Evolutionary conservation across 2,888 invertebrate species (phyloP), one percentile per base, ranked within the genome.

Genomic region (Lithophane semibrunnea): DNA sequence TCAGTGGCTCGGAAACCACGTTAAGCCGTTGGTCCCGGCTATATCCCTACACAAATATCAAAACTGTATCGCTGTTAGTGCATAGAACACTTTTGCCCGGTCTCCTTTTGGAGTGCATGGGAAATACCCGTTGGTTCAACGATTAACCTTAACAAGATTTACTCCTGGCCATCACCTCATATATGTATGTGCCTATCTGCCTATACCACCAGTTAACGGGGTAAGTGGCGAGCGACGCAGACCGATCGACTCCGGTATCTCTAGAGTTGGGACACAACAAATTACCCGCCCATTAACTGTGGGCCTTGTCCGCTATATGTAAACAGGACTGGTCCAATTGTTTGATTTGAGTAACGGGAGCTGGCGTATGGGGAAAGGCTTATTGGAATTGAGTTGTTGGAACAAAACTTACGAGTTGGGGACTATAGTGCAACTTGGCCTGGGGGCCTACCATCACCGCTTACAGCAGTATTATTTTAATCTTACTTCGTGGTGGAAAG

Each of bases 221-320:
- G 68, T 71, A 74, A 76, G 29, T 71, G 66, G 73, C 60, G 56
- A 54, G 52, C 56, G 73, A 85, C 63, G 66, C 29, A 49, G 56
- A 67, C 77, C 71, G 77, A 82, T 79, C 61, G 54, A 63, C 73
- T 64, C 65, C 74, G 69, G 68, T 75, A 80, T 84, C 79, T 81
- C 77, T 84, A 80, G 81, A 78, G 80, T 74, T 80, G 75, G 84
- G 86, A 78, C 83, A 85, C 82, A 86, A 86, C 89, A 87, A 88
- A 90, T 90, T 88, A 87, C 75, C 75, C 85, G 79, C 68, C 88
- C 84, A 88, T 89, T 90, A 90, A 65, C 65, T 69, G 76, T 56
- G 80, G 81, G 79, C 70, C 74, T 63, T 58, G 79, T 78, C 82
- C 73, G 78, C 73, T 80, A 73, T 84, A 76, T 86, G 81, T 85